phyloP scores from a whole-genome alignment of 2,888 invertebrate genomes.

The Caenorhabditis doughertyi region DNA sequence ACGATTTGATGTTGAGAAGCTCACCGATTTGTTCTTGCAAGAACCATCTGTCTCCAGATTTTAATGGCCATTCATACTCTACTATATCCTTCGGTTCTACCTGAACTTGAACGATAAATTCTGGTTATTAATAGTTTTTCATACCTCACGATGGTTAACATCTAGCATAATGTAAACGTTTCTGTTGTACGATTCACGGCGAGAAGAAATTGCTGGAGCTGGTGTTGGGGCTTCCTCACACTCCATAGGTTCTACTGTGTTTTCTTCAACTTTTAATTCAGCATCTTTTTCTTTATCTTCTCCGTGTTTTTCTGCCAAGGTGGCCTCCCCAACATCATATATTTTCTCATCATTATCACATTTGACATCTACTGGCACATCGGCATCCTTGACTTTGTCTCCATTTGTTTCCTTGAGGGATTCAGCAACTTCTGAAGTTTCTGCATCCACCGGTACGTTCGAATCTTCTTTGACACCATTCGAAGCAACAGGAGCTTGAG shows the following conservation, averaged over 20 bases:
- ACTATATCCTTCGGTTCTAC: constrained; percentile 75
- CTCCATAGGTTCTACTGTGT: not conserved
- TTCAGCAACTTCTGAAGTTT: no score
- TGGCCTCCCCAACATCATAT: no score
- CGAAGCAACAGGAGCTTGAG: no score
- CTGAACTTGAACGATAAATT: constrained; percentile 11
- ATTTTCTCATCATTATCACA: no score
- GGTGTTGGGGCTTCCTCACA: not conserved
- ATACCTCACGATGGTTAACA: constrained; percentile 41
- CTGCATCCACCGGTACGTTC: no score
- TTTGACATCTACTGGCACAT: no score
- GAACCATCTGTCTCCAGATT: constrained; percentile 79
- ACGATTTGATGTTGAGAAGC: constrained; percentile 95
- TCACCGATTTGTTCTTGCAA: constrained; percentile 94
- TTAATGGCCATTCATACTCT: constrained; percentile 82
- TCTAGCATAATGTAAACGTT: constrained; percentile 48
- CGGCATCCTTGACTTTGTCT: no score
- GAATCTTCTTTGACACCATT: no score
- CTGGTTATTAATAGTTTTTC: not conserved
- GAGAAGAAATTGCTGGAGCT: constrained; percentile 15
- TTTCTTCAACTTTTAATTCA: not conserved
- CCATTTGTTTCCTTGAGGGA: no score
- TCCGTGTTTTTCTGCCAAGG: no score
- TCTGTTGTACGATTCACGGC: constrained; percentile 20
- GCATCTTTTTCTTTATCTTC: no score